These are phyloP conservation scores for Watersipora subatra DNA, from an alignment of 1,140 invertebrate genomes.

Conservation along the genomic window DNA sequence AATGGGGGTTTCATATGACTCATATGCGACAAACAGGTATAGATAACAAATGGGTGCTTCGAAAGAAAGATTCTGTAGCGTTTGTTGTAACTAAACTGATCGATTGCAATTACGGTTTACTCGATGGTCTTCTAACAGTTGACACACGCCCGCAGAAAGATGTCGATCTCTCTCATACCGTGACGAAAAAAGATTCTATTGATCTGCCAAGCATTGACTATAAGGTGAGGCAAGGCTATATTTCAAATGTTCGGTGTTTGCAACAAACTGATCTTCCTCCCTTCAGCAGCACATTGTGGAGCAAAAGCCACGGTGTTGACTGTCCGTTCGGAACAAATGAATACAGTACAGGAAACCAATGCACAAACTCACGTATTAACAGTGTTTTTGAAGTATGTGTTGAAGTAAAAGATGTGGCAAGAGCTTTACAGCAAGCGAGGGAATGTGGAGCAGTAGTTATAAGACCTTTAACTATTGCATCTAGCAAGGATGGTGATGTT, in stretches of 20 bases:
- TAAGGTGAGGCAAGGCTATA: neutral
- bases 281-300: too few species aligned
- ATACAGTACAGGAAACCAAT: too few species aligned
- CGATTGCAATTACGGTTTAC: neutral
- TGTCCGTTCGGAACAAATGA: too few species aligned
- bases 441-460: slow-evolving; percentile 22
- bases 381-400: neutral
- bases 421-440: neutral
- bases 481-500: slow-evolving; percentile 31
- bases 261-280: too few species aligned
- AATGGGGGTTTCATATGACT: neutral
- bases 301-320: too few species aligned
- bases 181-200: neutral
- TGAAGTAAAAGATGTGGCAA: neutral
- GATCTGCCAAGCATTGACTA: neutral
- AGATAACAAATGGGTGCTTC: neutral
- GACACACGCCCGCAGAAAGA: too few species aligned
- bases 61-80: neutral
- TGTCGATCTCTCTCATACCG: too few species aligned
- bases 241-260: neutral
- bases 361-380: neutral
- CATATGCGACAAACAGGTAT: neutral
- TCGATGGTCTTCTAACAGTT: too few species aligned
- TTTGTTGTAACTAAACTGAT: neutral
- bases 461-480: slow-evolving; percentile 18